Base-by-base conservation (phyloP, 2,888 invertebrate species). In the Lapara coniferarum region DNA sequence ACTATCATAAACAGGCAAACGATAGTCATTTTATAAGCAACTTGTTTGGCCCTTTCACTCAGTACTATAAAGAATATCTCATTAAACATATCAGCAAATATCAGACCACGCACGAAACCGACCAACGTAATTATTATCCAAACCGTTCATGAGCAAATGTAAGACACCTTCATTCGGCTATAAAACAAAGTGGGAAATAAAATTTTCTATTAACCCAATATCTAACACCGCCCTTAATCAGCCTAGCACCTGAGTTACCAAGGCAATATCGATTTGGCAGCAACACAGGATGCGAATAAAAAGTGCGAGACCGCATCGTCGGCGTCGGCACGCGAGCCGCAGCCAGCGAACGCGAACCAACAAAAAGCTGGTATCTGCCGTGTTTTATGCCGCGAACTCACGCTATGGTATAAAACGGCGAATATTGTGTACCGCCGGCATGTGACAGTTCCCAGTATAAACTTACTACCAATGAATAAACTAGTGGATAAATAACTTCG, bases 191-290 rank as follows among this genome's bases (percentile, higher is more conserved):
- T 8, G 5, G 37, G 5, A 37, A 37, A 37, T 37, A 37, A 37
- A 37, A 37, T 37, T 5, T 37, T 37, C 8, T 3, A 37, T 7
- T 37, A 37, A 37, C 6, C 12, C 1, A 13, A 6, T 0, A 63
- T 49, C 10, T 10, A 12, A 30, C 13, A 46, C 16, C 4, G 19
- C 19, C 14, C 46, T 12, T 46, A 49, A 19, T 19, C n/a, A 30
- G n/a, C 52, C 5, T 49, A 52, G 37, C 53, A 37, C 66, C 51
- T 66, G n/a, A n/a, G 69, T 69, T 69, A 49, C 69, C 66, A 44
- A 68, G 68, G 70, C 49, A 55, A 70, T 70, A 70, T 70, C 70
- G 70, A 70, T 70, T 63, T 53, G 59, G 59, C 7, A 68, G 53
- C 63, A 49, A 66, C 66, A 67, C 67, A 49, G 70, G 68, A 69